phyloP scores from a whole-genome alignment of 2,797 vertebrate genomes.

The Chrysolophus pictus region DNA sequence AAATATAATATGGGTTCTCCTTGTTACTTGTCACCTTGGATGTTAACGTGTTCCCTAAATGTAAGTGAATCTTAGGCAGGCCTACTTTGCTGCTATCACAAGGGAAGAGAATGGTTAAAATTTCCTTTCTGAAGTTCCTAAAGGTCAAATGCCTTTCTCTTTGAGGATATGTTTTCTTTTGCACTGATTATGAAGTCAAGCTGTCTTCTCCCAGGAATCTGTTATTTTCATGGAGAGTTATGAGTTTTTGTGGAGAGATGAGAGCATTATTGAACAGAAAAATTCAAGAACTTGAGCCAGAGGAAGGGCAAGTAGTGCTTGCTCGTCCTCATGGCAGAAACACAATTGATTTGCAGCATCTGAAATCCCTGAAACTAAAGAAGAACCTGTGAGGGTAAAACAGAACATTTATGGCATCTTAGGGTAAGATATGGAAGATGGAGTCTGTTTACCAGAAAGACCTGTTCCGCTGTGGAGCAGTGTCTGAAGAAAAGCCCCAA shows the following conservation, averaged over 20 bases:
- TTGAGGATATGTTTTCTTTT: background rate
- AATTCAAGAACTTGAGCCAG: background rate
- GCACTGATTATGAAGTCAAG: background rate
- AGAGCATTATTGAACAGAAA: background rate
- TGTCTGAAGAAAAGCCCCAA: background rate
- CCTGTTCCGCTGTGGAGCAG: background rate
- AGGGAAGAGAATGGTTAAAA: background rate
- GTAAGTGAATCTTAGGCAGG: background rate
- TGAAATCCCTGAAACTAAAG: background rate
- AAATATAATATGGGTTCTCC: background rate
- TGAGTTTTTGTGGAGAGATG: background rate
- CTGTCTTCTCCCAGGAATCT: background rate
- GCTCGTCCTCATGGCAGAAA: background rate
- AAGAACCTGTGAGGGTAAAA: background rate
- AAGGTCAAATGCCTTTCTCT: background rate
- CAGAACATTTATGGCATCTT: background rate
- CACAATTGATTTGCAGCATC: background rate
- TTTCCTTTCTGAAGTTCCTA: background rate
- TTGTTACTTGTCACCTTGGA: background rate
- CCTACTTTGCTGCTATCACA: background rate
- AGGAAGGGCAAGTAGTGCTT: background rate
- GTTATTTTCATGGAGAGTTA: background rate
- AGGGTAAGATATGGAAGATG: background rate
- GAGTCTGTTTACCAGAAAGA: background rate
- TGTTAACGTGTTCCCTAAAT: background rate